Evolutionary conservation across 2,113 vertebrate genomes (phyloP), one percentile per base, ranked within the genome.

Genomic region (Tachysurus fulvidraco): DNA sequence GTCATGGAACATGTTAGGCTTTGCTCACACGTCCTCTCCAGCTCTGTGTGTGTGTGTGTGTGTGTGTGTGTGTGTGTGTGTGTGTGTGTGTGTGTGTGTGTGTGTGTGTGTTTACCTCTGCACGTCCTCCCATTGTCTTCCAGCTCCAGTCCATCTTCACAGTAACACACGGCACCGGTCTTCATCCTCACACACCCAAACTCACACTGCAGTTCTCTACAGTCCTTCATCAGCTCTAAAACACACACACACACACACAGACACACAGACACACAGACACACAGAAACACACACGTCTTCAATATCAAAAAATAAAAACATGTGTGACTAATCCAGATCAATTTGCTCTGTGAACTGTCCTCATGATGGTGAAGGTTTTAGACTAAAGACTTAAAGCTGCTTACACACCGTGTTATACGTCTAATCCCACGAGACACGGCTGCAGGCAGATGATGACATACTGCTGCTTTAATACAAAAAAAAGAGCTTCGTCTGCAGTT

Each of bases 141-240:
- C 0, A 96, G 83, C 91, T 95, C 92, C 16, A 95, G 95, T 1
- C 96, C 96, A 23, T 96, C 93, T 2, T 90, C 67, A 54, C 96
- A 97, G 91, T 95, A 97, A 50, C 96, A 97, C 87, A 87, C 84
- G 14, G 93, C 94, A 88, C 91, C 89, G 0, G 96, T 96, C 91
- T 95, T 95, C 89, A 92, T 82, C 44, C 95, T 85, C 60, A 94
- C 95, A 91, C 96, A 97, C 85, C 88, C 95, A 89, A 96, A 93
- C 23, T 95, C 95, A 91, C 96, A 97, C 21, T 90, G 92, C 90
- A 93, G 83, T 88, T 94, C 92, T 10, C 95, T 94, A 91, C 96
- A 97, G 87, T 21, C 94, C 71, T 94, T 90, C 80, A 94, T 90
- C 69, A 96, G 59, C 89, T 97, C 96, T 97, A 93, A 88, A 92